A percentile compares a stretch with the other conserved stretches of the same genome.
phyloP scores from a whole-genome alignment of 2,888 invertebrate genomes.

The Dryomyza anilis region DNA sequence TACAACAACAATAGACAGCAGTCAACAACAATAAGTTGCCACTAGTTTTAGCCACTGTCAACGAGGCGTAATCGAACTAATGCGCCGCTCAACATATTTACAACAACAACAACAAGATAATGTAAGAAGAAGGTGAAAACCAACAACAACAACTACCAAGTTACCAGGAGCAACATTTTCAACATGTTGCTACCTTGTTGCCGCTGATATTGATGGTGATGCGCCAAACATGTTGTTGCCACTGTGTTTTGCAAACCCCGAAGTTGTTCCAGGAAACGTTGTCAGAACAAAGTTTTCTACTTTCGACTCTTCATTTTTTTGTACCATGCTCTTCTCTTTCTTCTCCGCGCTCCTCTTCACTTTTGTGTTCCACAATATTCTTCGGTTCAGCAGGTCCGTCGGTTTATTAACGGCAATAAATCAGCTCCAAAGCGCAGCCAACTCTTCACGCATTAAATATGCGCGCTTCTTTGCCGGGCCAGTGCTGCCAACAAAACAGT shows the following conservation, averaged over 20 bases:
- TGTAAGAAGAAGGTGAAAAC: too few relatives aligned
- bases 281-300: too few relatives aligned
- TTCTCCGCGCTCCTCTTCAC: background rate
- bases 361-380: background rate
- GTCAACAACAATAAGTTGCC: conserved; percentile 16
- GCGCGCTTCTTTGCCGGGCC: conserved; percentile 2
- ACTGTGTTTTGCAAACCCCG: background rate
- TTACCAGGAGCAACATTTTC: background rate
- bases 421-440: conserved; percentile 17
- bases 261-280: conserved; percentile 23
- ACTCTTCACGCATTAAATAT: conserved; percentile 25
- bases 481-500: background rate
- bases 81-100: background rate
- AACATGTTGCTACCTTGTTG: too few relatives aligned
- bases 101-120: conserved; percentile 7
- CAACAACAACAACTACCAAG: conserved; percentile 2
- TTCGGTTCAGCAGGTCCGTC: background rate
- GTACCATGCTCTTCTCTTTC: background rate
- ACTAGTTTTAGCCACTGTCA: conserved; percentile 21
- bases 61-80: conserved; percentile 21
- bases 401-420: conserved; percentile 27
- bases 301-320: background rate
- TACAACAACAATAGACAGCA: background rate
- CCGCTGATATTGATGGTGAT: too few relatives aligned
- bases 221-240: background rate